phyloP scores from a whole-genome alignment of 2,888 invertebrate species.

The Meloe dianella region DNA sequence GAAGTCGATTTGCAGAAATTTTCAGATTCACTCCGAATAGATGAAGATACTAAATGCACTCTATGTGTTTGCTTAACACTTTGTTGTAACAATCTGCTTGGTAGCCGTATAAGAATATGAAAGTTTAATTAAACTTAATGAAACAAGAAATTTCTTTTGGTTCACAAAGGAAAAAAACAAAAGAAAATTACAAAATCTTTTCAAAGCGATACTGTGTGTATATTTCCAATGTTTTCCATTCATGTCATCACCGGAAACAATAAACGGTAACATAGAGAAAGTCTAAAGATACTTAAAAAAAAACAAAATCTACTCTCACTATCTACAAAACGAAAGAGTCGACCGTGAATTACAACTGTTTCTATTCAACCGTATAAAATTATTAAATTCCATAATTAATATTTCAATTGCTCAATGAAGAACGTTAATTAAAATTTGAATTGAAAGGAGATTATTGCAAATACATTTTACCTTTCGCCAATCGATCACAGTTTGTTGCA shows the following conservation, averaged over 20 bases:
- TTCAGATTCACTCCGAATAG: no score
- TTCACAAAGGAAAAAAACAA: background rate
- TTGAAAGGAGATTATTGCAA: background rate
- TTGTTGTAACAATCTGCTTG: no score
- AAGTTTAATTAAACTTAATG: background rate
- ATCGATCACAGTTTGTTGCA: background rate
- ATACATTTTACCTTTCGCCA: background rate
- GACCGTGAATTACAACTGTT: background rate
- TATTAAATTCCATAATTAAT: background rate
- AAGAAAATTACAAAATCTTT: background rate
- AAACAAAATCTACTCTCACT: constrained; percentile 7
- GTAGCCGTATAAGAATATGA: no score
- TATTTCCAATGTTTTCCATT: background rate
- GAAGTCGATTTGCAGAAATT: no score
- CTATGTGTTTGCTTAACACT: no score
- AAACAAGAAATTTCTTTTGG: background rate
- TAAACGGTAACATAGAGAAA: background rate
- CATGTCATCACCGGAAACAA: constrained; percentile 2
- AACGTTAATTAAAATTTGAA: background rate
- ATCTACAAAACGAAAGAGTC: background rate
- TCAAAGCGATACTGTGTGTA: background rate
- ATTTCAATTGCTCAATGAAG: no score
- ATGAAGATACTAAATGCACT: no score
- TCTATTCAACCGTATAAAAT: background rate
- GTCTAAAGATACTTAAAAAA: background rate